These are phyloP conservation scores for Borostomias antarcticus DNA, from an alignment of 2,797 vertebrate genomes.

Conservation along the genomic window DNA sequence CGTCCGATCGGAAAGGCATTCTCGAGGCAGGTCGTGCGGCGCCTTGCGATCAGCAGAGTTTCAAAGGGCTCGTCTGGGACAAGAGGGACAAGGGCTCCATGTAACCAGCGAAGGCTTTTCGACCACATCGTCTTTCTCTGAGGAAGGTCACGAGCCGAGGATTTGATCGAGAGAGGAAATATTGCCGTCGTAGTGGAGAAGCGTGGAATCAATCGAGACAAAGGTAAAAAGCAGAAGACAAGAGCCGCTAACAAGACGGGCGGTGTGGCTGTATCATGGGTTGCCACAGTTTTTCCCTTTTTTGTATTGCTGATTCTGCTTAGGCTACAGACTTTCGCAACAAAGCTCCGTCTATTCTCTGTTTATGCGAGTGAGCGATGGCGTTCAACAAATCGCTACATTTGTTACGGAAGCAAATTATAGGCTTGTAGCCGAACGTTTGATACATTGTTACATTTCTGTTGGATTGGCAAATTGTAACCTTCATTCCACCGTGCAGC, in stretches of 20 bases:
- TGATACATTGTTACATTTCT: not conserved
- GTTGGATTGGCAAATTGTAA: not conserved
- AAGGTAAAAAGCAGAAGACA: conserved; percentile 71
- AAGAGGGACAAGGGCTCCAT: conserved; percentile 49
- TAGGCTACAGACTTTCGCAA: conserved; percentile 29
- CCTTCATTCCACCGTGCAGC: not conserved
- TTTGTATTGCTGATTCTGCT: conserved; percentile 56
- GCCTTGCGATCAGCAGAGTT: conserved; percentile 58
- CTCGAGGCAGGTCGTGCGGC: conserved; percentile 45
- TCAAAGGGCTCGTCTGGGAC: conserved; percentile 51
- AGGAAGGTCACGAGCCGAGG: conserved; percentile 53
- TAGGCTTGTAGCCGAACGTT: no score
- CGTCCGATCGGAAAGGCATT: conserved; percentile 56
- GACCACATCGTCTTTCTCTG: conserved; percentile 14
- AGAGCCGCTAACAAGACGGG: conserved; percentile 67
- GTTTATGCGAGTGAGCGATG: not conserved
- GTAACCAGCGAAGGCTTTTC: conserved; percentile 26
- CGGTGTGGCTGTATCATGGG: conserved; percentile 57
- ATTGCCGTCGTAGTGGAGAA: conserved; percentile 56
- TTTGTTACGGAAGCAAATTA: not conserved
- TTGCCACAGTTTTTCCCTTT: conserved; percentile 56
- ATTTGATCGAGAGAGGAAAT: conserved; percentile 57
- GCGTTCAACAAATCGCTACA: not conserved
- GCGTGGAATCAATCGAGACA: conserved; percentile 70
- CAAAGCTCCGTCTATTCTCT: not conserved